Base-by-base conservation (phyloP, 2,113 vertebrate genomes). In the Globicephala melas region DNA sequence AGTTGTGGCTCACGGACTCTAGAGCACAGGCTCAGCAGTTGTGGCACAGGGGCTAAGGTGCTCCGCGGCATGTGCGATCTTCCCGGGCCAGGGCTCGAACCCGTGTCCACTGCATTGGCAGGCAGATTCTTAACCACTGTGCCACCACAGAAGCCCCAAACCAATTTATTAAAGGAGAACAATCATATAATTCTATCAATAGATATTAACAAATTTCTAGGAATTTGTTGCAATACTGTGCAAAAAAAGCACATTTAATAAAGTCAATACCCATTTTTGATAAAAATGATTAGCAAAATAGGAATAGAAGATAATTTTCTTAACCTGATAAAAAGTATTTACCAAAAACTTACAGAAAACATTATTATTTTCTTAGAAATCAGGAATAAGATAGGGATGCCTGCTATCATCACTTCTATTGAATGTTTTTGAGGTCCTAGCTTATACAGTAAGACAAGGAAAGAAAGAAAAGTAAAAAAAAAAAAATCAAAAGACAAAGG, bases 291-390 rank as follows among this genome's bases (percentile, higher is more conserved):
- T 50, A 93, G 41, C 76, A 94, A 92, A 92, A 80, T 60, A 93
- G 25, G 58, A 87, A 93, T 26, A 94, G 8, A 94, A 82, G 31
- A n/a, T 38, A 93, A 94, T 12, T 89, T 76, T 53, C 53, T 94
- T 74, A 96, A 84, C n/a, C 36, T 81, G 11, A 28, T 68, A 84
- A 67, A 88, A 96, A 91, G 5, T 70, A 47, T 76, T 90, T 84
- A 55, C 5, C 38, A 91, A 91, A 91, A 88, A 68, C 13, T 68
- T 15, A 81, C 11, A 91, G 28, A 36, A 94, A 96, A 60, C 6
- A 84, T 68, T 67, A 47, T 74, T 60, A 58, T 63, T 88, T 92
- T 63, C 71, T 93, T 50, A 62, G 91, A 94, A 89, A 93, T 82
- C 18, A 53, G 41, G 20, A 88, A 50, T 55, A 87, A 81, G 23